A percentile compares a stretch with the other conserved stretches of the same genome.
These are phyloP conservation scores for Acleris laterana DNA, from an alignment of 2,888 invertebrate species.

Conservation along the genomic window DNA sequence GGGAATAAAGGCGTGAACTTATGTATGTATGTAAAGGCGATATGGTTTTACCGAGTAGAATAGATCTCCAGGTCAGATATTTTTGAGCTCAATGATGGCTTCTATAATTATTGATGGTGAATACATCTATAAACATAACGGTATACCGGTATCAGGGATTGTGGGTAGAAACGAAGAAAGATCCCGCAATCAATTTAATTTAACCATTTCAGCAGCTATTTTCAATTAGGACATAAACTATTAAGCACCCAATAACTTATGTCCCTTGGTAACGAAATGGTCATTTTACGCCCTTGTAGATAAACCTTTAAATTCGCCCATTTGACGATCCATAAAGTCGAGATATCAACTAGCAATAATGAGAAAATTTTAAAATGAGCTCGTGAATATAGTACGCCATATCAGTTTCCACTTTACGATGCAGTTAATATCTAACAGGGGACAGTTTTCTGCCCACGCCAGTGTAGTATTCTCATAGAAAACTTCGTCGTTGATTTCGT, in stretches of 20 bases:
- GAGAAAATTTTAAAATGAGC: background rate
- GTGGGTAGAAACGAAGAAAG: too few species aligned
- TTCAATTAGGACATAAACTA: background rate
- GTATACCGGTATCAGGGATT: too few species aligned
- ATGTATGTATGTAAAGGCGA: too few species aligned
- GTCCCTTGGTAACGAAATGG: background rate
- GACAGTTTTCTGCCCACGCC: background rate
- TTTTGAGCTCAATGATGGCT: too few species aligned
- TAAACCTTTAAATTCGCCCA: background rate
- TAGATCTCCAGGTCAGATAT: too few species aligned
- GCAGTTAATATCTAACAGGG: conserved; percentile 1
- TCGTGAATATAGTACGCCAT: conserved; percentile 1
- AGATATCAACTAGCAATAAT: conserved; percentile 6
- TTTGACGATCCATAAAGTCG: background rate
- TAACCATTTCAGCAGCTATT: conserved; percentile 33
- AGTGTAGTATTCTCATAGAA: background rate
- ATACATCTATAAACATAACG: too few species aligned
- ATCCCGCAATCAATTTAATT: background rate
- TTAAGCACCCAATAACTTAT: background rate
- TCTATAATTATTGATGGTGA: too few species aligned
- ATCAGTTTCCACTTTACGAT: conserved; percentile 5
- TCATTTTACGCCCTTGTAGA: background rate
- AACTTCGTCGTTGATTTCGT: too few species aligned
- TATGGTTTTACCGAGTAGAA: too few species aligned
- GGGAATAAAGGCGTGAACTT: too few species aligned